A percentile compares a stretch with the other conserved stretches of the same genome.
phyloP scores from a whole-genome alignment of 2,113 vertebrate species.

The Plectropomus leopardus region DNA sequence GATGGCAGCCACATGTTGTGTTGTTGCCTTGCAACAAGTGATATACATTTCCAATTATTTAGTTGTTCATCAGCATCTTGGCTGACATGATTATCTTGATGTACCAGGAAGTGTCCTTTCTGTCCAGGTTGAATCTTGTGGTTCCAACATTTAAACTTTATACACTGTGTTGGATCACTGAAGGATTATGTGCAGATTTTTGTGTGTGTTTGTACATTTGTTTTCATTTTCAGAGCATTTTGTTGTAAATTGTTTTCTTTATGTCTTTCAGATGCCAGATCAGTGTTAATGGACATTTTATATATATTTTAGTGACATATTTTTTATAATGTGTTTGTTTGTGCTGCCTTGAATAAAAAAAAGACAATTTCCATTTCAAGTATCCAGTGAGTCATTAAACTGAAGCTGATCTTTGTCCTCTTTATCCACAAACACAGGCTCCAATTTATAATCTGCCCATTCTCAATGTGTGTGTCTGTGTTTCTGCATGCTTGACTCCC shows the following conservation, averaged over 20 bases:
- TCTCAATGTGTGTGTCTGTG: neutral
- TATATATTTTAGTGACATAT: constrained; percentile 73
- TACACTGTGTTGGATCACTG: constrained; percentile 10
- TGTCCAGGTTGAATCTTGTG: constrained; percentile 22
- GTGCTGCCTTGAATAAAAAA: constrained; percentile 70
- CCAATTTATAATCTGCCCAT: neutral
- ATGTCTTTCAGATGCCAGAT: constrained; percentile 41
- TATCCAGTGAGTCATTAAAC: constrained; percentile 5
- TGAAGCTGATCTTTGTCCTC: neutral
- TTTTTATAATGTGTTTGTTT: constrained; percentile 77
- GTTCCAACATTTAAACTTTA: neutral
- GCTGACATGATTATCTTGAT: constrained; percentile 9
- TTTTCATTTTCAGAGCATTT: constrained; percentile 60
- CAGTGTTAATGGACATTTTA: constrained; percentile 63
- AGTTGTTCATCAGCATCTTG: neutral
- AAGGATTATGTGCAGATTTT: neutral
- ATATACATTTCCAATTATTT: constrained; percentile 7
- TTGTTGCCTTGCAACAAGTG: neutral
- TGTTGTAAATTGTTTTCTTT: constrained; percentile 74
- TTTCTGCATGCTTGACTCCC: neutral
- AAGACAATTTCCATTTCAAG: constrained; percentile 43
- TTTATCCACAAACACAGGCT: too few species aligned
- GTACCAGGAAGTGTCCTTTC: constrained; percentile 7
- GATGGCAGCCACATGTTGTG: neutral
- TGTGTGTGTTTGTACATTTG: constrained; percentile 57